Base-by-base conservation (phyloP, 2,888 invertebrate genomes). In the Pyrocoelia pectoralis region DNA sequence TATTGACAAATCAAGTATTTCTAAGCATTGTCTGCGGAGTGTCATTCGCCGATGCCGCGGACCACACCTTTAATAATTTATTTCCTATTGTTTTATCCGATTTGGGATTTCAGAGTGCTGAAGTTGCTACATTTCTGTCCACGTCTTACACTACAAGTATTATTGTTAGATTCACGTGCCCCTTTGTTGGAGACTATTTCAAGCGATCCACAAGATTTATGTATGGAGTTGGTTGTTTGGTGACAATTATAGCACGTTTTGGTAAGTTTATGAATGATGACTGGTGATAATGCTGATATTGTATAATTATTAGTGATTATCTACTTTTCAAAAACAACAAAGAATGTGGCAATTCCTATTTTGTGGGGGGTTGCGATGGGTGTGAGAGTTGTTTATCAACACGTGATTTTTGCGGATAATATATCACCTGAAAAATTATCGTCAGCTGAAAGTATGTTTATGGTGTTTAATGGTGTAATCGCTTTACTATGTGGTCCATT, bases 371-470 rank as follows among this genome's bases (percentile, higher is more conserved):
- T 87, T 19, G 86, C 87, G 0, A 90, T 89, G 80, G 90, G 90
- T 0, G 80, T 89, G 18, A 81, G 89, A 63, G 86, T 89, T 0
- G 88, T 90, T 0, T 89, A 87, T 72, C 87, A 89, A 84, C 83
- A 85, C 49, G 79, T 89, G n/a, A 85, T 90, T 1, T 86, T 90
- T 57, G 89, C 90, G 0, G 85, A 81, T 73, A 85, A 89, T 70
- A 88, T 90, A 4, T 87, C 89, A 0, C 76, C 90, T 18, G 87
- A 89, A 50, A 82, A 86, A 69, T 78, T 90, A 14, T 84, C 89
- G 1, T 86, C 87, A 48, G 90, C 90, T 1, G 85, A 87, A 2
- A 88, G 89, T 1, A 86, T 90, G 48, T 89, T 89, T 75, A 88
- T 88, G 85, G 83, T 89, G 65, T 82, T 84, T 62, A 89, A 89